Evolutionary conservation across 2,113 vertebrate species (phyloP), one percentile per base, ranked within the genome.

Genomic region (Bungarus multicinctus): DNA sequence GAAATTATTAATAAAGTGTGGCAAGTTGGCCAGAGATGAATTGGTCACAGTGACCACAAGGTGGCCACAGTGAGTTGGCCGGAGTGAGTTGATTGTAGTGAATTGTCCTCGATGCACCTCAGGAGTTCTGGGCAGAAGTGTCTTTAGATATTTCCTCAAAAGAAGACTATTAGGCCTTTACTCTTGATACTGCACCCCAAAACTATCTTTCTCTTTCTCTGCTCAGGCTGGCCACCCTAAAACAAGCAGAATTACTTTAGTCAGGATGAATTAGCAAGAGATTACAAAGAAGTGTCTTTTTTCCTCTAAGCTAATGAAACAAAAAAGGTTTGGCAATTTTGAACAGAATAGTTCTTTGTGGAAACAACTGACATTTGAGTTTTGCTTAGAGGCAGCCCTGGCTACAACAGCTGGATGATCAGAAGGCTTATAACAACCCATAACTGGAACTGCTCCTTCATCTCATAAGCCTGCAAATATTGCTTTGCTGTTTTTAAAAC

Each of bases 211-310:
- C 5, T 34, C 64, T 34, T 16, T 69, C 64, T 69, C 12, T 69
- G 64, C 30, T n/a, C 11, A 34, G 64, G 12, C 5, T n/a, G 64
- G 5, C 11, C 64, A 6, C 2, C 30, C 12, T 69, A 69, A 69
- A 69, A 34, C 30, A 69, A 69, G n/a, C 64, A n/a, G 64, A n/a
- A n/a, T n/a, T n/a, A 34, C 64, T 74, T 74, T 18, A 74, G 64
- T n/a, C 64, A 74, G 64, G 64, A 74, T 18, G 64, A 18, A 74
- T 74, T 74, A 74, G 64, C n/a, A 74, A 74, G 64, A 34, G 64
- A 34, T n/a, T 18, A 34, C 5, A n/a, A 74, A 34, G 5, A 74
- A 34, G 30, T 20, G 14, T 34, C n/a, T 1, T 0, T 0, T 74
- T 74, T 74, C 64, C 16, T 74, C n/a, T 0, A 74, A 74, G n/a